These are phyloP conservation scores for Anhinga rufa DNA, from an alignment of 2,113 vertebrate species.

Conservation along the genomic window DNA sequence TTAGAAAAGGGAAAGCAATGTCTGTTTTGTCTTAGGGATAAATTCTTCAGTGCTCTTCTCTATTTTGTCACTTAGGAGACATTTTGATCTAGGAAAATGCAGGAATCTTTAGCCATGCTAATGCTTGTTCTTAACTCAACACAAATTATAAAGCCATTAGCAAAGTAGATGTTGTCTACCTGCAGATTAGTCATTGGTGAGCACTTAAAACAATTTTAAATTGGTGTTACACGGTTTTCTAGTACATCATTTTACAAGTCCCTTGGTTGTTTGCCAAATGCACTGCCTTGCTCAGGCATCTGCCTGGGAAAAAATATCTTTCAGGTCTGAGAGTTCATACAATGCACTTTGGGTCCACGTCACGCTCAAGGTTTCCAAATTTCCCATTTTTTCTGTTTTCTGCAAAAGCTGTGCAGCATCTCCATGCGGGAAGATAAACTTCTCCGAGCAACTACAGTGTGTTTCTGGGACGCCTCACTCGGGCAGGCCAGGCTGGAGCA, in stretches of 20 bases:
- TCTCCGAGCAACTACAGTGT: rapidly evolving
- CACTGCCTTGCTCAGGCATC: neutral
- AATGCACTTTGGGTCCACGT: neutral
- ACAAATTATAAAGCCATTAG: neutral
- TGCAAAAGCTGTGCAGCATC: neutral
- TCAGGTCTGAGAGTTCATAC: neutral
- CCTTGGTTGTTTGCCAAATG: neutral
- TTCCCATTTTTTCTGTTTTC: neutral
- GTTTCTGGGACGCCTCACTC: neutral
- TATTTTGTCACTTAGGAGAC: neutral
- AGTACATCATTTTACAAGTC: neutral
- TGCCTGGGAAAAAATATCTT: neutral
- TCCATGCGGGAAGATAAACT: too few species aligned
- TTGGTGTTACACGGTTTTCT: neutral
- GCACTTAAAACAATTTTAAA: neutral
- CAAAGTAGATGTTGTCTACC: neutral
- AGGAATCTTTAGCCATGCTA: neutral
- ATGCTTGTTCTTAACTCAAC: neutral
- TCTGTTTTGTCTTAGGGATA: too few species aligned
- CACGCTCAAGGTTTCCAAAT: neutral
- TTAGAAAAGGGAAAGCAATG: neutral
- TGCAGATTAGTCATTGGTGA: neutral
- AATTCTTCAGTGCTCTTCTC: neutral
- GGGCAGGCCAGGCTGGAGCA: neutral
- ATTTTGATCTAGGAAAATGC: neutral